Evolutionary conservation across 2,113 vertebrate species (phyloP), one percentile per base, ranked within the genome.

Genomic region (Seriola aureovittata): DNA sequence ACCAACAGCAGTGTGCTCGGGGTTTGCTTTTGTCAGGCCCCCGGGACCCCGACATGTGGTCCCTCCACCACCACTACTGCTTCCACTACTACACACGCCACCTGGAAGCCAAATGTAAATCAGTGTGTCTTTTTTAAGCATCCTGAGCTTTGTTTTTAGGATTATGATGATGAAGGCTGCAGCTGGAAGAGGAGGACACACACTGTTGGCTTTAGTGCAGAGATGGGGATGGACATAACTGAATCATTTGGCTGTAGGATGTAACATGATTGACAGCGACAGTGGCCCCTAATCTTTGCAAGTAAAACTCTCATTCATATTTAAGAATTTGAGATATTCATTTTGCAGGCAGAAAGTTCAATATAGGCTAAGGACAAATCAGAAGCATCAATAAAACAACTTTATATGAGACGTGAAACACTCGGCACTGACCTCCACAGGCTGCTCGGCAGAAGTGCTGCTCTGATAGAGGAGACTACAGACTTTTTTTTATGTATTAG

Each of bases 91-190:
- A 25, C 34, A 29, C 64, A 48, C 0, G 66, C 75, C 90, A 90
- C 85, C 90, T 91, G 89, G 77, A 38, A 54, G 77, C 59, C 75
- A 84, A 85, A 77, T 84, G 85, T 65, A 76, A 38, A 83, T 81
- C 58, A 23, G 40, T 32, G 77, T 46, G 48, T 38, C 63, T 81
- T 57, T 42, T 16, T 40, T 77, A 23, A 71, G 44, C 66, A 34
- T 75, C 58, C 46, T 2, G 0, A 25, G 7, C 64, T 79, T 78
- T 78, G 67, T 76, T 65, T 78, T 74, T 62, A 62, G 78, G 90
- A 80, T 42, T 11, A 42, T 89, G 65, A 42, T 89, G 65, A 46
- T 29, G 67, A 46, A 44, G n/a, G 68, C 23, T 65, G 81, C 87
- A 89, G 91, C 90, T 88, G 85, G 54, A 13, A 12, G 14, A 19